These are phyloP conservation scores for Cyanistes caeruleus DNA, from an alignment of 2,113 vertebrate genomes.

Conservation along the genomic window DNA sequence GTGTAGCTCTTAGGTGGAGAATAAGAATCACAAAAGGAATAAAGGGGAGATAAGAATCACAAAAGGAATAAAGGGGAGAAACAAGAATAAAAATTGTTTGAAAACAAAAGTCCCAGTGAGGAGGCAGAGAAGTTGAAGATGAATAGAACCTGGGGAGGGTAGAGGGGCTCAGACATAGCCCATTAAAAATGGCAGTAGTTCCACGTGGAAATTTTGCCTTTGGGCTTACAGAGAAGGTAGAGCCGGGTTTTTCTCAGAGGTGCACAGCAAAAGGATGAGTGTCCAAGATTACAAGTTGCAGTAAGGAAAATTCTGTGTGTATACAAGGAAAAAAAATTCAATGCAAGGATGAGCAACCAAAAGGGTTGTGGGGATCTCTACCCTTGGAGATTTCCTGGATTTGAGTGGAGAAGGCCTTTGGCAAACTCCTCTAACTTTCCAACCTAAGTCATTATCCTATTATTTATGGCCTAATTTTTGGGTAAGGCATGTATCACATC, in stretches of 20 bases:
- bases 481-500: rapidly evolving
- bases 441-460: neutral
- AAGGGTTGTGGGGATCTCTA: neutral
- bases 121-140: neutral
- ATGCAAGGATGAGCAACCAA: neutral
- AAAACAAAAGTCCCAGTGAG: neutral
- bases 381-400: neutral
- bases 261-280: neutral
- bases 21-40: neutral
- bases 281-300: neutral
- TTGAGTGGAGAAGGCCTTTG: neutral
- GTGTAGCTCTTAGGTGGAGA: neutral
- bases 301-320: neutral
- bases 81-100: neutral
- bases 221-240: neutral
- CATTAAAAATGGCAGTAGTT: neutral
- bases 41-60: neutral
- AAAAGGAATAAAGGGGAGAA: neutral
- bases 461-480: neutral
- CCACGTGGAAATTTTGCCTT: neutral
- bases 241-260: neutral
- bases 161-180: neutral
- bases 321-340: neutral
- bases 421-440: neutral
- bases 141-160: neutral